phyloP scores from a whole-genome alignment of 2,113 vertebrate species.

The Charina bottae region DNA sequence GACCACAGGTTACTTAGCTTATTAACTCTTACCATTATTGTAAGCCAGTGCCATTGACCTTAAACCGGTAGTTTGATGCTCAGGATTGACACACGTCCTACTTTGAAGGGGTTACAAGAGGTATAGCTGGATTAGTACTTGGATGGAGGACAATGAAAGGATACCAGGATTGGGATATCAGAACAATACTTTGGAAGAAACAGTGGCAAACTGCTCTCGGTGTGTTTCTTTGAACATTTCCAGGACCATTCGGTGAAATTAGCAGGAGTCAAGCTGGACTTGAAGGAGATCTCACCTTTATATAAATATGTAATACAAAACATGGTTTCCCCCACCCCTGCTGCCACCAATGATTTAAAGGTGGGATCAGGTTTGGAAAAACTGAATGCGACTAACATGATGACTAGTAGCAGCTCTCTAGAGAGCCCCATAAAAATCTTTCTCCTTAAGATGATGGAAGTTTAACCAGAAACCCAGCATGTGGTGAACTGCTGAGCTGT shows the following conservation, averaged over 20 bases:
- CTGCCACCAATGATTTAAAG: not conserved
- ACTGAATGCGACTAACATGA: not conserved
- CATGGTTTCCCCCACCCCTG: not conserved
- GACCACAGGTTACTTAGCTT: not conserved
- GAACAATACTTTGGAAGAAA: no score
- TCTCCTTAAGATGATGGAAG: not conserved
- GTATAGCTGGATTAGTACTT: no score
- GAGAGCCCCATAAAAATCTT: not conserved
- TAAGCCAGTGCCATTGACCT: not conserved
- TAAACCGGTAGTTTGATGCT: not conserved
- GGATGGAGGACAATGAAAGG: no score
- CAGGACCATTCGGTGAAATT: no score
- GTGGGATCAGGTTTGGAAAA: not conserved
- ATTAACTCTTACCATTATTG: not conserved
- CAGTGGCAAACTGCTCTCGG: no score
- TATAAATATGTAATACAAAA: not conserved
- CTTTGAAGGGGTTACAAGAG: not conserved
- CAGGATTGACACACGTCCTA: not conserved
- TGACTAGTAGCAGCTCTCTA: not conserved
- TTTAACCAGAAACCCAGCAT: not conserved
- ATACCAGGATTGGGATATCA: no score
- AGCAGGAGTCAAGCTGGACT: not conserved
- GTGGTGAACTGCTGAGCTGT: not conserved
- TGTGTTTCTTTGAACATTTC: no score
- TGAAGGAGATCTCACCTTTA: not conserved